Percentiles rank a stretch among this genome's conserved stretches.
These are phyloP conservation scores for mouse (Mus musculus) DNA, from an alignment of 2,113 vertebrate species.

Conservation along the genomic window GRCm39 chr4:70301001-70301500, in stretches of 20 bases:
- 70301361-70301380: neutral
- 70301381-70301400: neutral
- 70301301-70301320: neutral
- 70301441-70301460: neutral
- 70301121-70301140: neutral
- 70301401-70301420: neutral
- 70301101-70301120: neutral
- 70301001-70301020: neutral
- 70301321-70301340: neutral
- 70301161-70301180: neutral
- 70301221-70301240: neutral
- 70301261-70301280: neutral
- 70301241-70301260: conserved; percentile 2
- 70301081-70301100: neutral
- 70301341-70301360: neutral
- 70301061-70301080: neutral
- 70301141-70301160: neutral
- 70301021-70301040: neutral
- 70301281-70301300: neutral
- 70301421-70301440: neutral
- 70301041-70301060: neutral
- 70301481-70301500: neutral
- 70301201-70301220: neutral
- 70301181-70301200: neutral
- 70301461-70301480: neutral